Evolutionary conservation across 2,797 vertebrate species (phyloP).

Genomic region (Onychomys leucogaster): DNA sequence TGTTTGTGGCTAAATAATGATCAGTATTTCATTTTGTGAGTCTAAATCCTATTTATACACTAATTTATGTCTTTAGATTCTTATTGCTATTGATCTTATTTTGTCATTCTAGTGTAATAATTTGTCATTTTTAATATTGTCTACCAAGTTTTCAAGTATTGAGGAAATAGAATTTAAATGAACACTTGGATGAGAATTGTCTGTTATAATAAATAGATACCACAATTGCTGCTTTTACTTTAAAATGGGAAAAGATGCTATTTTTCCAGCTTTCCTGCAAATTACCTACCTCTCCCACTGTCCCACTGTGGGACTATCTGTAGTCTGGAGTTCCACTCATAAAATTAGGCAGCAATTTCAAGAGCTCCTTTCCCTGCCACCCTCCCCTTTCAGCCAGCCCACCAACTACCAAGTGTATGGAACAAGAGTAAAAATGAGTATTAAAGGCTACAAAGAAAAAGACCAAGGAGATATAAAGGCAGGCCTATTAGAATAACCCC

Average conservation of each 20-base stretch:
- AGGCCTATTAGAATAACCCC: background rate
- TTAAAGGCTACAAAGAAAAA: background rate
- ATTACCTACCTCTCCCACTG: background rate
- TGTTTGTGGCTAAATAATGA: conserved; percentile 18
- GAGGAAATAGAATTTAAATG: background rate
- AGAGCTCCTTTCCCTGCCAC: background rate
- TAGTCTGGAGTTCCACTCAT: background rate
- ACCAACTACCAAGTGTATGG: background rate
- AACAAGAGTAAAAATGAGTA: background rate
- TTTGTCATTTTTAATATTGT: conserved; percentile 18
- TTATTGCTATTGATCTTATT: background rate
- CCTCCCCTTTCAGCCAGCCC: background rate
- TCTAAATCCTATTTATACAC: conserved; percentile 14
- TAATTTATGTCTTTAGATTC: conserved; percentile 46
- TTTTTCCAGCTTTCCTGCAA: background rate
- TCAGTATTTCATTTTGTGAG: background rate
- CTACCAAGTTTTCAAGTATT: background rate
- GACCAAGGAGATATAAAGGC: background rate
- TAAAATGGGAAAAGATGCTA: background rate
- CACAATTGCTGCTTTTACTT: conserved; percentile 6
- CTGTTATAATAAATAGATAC: conserved; percentile 1
- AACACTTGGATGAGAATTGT: background rate
- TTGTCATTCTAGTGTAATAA: conserved; percentile 12
- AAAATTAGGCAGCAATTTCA: background rate
- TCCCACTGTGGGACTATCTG: background rate